Base-by-base conservation (phyloP, 2,113 vertebrate species). In the Sinocyclocheilus grahami region DNA sequence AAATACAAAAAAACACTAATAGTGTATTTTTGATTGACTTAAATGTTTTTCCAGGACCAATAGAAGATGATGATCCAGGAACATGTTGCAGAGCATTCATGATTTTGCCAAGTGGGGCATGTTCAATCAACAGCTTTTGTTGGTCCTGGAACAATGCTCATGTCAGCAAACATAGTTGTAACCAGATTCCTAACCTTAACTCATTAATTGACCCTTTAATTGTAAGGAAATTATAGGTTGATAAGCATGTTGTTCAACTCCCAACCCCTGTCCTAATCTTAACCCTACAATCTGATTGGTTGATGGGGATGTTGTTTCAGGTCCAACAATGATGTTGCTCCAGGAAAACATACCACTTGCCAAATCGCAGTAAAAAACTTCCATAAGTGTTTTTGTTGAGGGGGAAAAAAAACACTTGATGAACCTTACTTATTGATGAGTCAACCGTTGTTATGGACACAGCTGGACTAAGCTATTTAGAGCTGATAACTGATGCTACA, bases 271-370 rank as follows among this genome's bases (percentile, higher is more conserved):
- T 22, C 42, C n/a, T 76, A 24, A 76, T n/a, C 42, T 6, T 48
- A 51, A 76, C 42, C 74, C 42, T 51, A 24, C 42, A 75, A 24
- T 51, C 74, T 51, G 42, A 76, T 76, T 76, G 42, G 74, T 51
- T 76, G 6, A 27, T 27, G 13, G 42, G n/a, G n/a, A 27, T 76
- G 42, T 51, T 76, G 74, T n/a, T 76, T 51, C 22, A 13, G 42
- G n/a, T 24, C 10, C 9, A 74, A 13, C 42, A 76, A 9, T 0
- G 3, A 8, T 48, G 42, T 27, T 27, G n/a, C 3, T 46, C 13
- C 42, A 51, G 39, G 42, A 51, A 75, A 7, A 75, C n/a, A 48
- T 48, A n/a, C 42, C 22, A 48, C 11, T 14, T 46, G 22, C 72
- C 20, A 74, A 8, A 71, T 39, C 13, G 8, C 30, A 42, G 69